Percentiles rank a stretch among this genome's conserved stretches.
Evolutionary conservation across 2,797 vertebrate genomes (phyloP).

Genomic region (Danio choprae): DNA sequence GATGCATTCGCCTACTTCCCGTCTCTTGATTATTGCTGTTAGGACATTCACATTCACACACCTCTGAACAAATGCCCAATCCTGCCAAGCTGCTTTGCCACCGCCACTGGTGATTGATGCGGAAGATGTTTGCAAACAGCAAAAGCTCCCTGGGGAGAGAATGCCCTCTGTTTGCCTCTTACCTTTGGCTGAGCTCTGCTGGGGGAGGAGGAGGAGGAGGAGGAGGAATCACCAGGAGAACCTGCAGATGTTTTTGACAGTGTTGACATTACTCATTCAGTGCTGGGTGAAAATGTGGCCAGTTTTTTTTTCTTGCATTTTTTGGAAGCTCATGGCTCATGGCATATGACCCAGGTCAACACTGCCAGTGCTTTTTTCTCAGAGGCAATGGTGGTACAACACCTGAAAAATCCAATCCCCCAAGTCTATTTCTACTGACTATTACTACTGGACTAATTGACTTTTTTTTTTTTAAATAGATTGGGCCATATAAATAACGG

Average conservation of each 20-base stretch:
- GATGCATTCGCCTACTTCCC: background rate
- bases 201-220: background rate
- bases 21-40: constrained; percentile 13
- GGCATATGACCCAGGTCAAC: background rate
- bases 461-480: too few relatives aligned
- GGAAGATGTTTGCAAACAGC: constrained; percentile 10
- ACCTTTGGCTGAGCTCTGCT: constrained; percentile 28
- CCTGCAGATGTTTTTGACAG: constrained; percentile 33
- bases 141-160: background rate
- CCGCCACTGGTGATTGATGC: constrained; percentile 9
- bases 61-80: constrained; percentile 12
- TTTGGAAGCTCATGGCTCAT: background rate
- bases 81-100: constrained; percentile 15
- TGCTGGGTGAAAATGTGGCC: background rate
- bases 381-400: too few relatives aligned
- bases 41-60: background rate
- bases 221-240: background rate
- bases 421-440: too few relatives aligned
- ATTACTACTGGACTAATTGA: too few relatives aligned
- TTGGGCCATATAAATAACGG: too few relatives aligned
- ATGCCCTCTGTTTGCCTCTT: constrained; percentile 7
- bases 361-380: background rate
- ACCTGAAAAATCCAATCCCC: too few relatives aligned
- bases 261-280: background rate
- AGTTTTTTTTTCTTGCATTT: background rate